Conservation (phyloP, 2,888 invertebrate species). For the Mythimna impura region DNA sequence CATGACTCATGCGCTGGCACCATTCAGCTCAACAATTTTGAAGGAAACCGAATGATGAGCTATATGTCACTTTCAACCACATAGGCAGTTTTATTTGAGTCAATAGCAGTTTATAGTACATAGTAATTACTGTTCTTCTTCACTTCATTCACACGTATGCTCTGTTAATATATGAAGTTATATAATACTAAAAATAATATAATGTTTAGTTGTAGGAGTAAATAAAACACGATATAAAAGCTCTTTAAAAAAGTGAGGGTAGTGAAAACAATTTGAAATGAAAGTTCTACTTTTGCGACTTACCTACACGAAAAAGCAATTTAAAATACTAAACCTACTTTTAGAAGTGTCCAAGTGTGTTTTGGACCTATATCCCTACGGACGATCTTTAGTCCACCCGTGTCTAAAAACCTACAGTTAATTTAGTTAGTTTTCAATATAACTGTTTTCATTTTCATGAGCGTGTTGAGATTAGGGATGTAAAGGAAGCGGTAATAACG, state of each 20-base stretch:
- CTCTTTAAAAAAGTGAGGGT: too few relatives aligned
- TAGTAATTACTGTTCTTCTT: too few relatives aligned
- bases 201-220: not conserved
- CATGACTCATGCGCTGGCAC: too few relatives aligned
- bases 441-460: not conserved
- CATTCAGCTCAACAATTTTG: too few relatives aligned
- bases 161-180: too few relatives aligned
- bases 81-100: too few relatives aligned
- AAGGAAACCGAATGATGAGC: too few relatives aligned
- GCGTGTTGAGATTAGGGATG: not conserved
- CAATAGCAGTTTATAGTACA: too few relatives aligned
- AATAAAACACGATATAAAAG: not conserved
- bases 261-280: not conserved
- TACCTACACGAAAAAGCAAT: constrained; percentile 36
- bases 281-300: not conserved
- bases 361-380: constrained; percentile 2
- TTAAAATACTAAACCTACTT: constrained; percentile 8
- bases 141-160: too few relatives aligned
- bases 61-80: too few relatives aligned
- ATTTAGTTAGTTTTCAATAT: constrained; percentile 4
- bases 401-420: not conserved
- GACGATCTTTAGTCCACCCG: not conserved
- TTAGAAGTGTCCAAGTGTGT: constrained; percentile 17
- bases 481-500: too few relatives aligned
- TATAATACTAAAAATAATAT: not conserved